phyloP scores from a whole-genome alignment of 1,140 invertebrate genomes.

The Gonioctena quinquepunctata region DNA sequence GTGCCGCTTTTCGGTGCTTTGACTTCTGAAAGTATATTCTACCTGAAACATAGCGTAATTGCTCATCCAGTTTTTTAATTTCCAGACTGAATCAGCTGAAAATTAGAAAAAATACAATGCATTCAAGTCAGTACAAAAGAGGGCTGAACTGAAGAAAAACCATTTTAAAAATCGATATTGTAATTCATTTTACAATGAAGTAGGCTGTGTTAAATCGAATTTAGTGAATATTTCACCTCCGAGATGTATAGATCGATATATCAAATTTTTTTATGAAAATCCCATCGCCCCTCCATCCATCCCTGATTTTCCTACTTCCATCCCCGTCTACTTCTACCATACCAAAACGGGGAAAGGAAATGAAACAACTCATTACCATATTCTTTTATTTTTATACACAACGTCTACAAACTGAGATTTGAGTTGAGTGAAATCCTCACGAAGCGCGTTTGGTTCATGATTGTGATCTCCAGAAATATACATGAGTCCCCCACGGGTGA shows the following conservation, averaged over 20 bases:
- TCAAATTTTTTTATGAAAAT: background rate
- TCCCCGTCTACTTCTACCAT: background rate
- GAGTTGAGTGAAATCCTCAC: conserved; percentile 4
- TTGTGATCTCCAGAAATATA: conserved; percentile 22
- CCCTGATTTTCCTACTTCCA: background rate
- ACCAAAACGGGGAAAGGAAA: too few relatives aligned
- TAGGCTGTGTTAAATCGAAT: too few relatives aligned
- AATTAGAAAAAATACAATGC: too few relatives aligned
- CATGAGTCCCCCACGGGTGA: conserved; percentile 10
- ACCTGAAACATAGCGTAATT: background rate
- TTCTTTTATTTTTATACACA: conserved; percentile 1
- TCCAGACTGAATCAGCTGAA: too few relatives aligned
- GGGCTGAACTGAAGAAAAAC: too few relatives aligned
- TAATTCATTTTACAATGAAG: too few relatives aligned
- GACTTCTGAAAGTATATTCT: conserved; percentile 12
- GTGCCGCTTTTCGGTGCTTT: background rate
- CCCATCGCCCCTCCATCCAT: background rate
- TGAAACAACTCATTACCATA: background rate
- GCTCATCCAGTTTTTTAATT: too few relatives aligned
- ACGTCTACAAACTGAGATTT: background rate
- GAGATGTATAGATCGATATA: background rate
- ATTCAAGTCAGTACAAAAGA: too few relatives aligned
- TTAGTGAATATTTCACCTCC: too few relatives aligned
- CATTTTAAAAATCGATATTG: too few relatives aligned
- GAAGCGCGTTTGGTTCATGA: conserved; percentile 12